A percentile compares a stretch with the other conserved stretches of the same genome.
phyloP scores from a whole-genome alignment of 2,113 vertebrate genomes.

The Pelobates fuscus region DNA sequence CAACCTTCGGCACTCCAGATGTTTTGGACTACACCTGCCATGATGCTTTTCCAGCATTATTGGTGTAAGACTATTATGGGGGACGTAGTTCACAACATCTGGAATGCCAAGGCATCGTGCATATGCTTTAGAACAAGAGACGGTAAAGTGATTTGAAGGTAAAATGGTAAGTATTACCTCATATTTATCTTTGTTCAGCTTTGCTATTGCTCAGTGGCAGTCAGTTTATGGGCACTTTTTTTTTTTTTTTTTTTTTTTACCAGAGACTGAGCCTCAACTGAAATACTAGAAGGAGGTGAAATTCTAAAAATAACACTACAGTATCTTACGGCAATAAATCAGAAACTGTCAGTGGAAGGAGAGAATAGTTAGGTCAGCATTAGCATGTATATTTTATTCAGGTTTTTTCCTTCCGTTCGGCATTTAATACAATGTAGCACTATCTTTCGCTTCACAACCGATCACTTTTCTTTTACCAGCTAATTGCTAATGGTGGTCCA shows the following conservation, averaged over 20 bases:
- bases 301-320: conserved; percentile 3
- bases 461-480: background rate
- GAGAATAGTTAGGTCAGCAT: background rate
- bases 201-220: background rate
- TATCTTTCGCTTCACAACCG: background rate
- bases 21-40: too few relatives aligned
- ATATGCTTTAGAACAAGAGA: too few relatives aligned
- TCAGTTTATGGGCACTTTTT: background rate
- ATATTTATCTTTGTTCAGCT: background rate
- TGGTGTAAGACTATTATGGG: too few relatives aligned
- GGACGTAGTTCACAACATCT: too few relatives aligned
- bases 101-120: too few relatives aligned
- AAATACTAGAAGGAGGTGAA: background rate
- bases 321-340: background rate
- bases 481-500: background rate
- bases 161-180: too few relatives aligned
- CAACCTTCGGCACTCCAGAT: too few relatives aligned
- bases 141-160: too few relatives aligned
- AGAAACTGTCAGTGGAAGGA: background rate
- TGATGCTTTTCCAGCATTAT: too few relatives aligned
- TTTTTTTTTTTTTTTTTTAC: background rate
- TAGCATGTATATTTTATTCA: background rate
- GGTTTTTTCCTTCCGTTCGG: background rate
- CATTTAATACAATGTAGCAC: background rate
- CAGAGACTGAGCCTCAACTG: background rate